Evolutionary conservation across 2,113 vertebrate genomes (phyloP).

Genomic region (Micromys minutus): DNA sequence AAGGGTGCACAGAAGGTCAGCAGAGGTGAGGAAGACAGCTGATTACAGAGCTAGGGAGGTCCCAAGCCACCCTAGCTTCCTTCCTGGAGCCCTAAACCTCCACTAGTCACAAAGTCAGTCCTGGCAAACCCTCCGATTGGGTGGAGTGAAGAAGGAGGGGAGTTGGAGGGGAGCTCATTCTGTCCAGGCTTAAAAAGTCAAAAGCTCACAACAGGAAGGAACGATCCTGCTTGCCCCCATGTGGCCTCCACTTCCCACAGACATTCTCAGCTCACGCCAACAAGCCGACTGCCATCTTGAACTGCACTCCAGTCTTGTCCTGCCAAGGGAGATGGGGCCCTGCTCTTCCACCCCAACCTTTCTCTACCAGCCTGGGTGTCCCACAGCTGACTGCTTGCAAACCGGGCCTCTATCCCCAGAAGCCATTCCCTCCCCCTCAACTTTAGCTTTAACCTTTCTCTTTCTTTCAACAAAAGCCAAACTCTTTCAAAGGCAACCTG

Average conservation of each 20-base stretch:
- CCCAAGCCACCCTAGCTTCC: not conserved
- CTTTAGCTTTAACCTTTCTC: constrained; percentile 83
- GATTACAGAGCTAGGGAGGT: not conserved
- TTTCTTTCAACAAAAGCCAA: constrained; percentile 85
- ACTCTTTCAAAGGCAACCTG: constrained; percentile 88
- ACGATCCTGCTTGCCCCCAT: not conserved
- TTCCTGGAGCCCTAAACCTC: not conserved
- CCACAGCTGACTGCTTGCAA: constrained; percentile 65
- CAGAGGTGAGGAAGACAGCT: not conserved
- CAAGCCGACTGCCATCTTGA: not conserved
- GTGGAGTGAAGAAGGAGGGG: constrained; percentile 23
- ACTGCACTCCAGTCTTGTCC: not conserved
- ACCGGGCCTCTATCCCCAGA: constrained; percentile 74
- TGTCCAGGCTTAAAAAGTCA: constrained; percentile 69
- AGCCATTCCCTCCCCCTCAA: constrained; percentile 81
- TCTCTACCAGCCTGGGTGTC: constrained; percentile 73
- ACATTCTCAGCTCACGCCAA: not conserved
- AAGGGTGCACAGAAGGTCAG: not conserved
- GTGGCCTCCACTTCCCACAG: not conserved
- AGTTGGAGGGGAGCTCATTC: constrained; percentile 68
- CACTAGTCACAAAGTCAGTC: constrained; percentile 54
- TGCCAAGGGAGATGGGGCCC: not conserved
- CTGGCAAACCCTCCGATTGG: not conserved
- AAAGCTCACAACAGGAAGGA: constrained; percentile 38
- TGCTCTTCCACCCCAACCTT: constrained; percentile 47